These are phyloP conservation scores for Diabrotica virgifera DNA, from an alignment of 1,140 invertebrate species.

Conservation along the genomic window DNA sequence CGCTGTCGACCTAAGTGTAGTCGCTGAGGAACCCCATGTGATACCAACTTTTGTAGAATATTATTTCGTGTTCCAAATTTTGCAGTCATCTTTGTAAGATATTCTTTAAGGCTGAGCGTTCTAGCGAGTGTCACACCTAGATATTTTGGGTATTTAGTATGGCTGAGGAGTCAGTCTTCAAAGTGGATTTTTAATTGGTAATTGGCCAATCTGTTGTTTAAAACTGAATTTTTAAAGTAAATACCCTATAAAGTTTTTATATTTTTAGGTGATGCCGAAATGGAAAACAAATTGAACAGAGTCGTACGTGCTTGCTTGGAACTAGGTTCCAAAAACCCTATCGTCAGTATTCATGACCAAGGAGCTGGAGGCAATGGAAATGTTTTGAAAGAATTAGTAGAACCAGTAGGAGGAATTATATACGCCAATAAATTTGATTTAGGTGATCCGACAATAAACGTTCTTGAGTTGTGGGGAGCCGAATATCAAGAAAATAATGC, in stretches of 20 bases:
- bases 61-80: too few relatives aligned
- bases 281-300: conserved; percentile 96
- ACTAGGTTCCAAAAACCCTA: conserved; percentile 77
- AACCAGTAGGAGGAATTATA: conserved; percentile 90
- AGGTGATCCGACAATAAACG: conserved; percentile 91
- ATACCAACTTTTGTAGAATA: too few relatives aligned
- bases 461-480: conserved; percentile 94
- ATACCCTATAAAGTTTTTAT: neutral
- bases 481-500: conserved; percentile 98
- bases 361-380: conserved; percentile 98
- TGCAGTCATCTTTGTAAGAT: too few relatives aligned
- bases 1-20: too few relatives aligned
- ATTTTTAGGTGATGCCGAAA: conserved; percentile 85
- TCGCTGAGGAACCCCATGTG: too few relatives aligned
- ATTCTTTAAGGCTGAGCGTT: too few relatives aligned
- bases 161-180: too few relatives aligned
- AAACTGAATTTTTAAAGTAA: neutral
- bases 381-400: conserved; percentile 94
- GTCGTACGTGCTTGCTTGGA: conserved; percentile 91
- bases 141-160: too few relatives aligned
- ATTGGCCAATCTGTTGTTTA: too few relatives aligned
- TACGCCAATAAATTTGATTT: conserved; percentile 84
- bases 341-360: conserved; percentile 93
- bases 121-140: too few relatives aligned
- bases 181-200: too few relatives aligned